Percentiles rank a stretch among this genome's conserved stretches.
These are phyloP conservation scores for Clivina fossor DNA, from an alignment of 2,888 invertebrate genomes.

Conservation along the genomic window DNA sequence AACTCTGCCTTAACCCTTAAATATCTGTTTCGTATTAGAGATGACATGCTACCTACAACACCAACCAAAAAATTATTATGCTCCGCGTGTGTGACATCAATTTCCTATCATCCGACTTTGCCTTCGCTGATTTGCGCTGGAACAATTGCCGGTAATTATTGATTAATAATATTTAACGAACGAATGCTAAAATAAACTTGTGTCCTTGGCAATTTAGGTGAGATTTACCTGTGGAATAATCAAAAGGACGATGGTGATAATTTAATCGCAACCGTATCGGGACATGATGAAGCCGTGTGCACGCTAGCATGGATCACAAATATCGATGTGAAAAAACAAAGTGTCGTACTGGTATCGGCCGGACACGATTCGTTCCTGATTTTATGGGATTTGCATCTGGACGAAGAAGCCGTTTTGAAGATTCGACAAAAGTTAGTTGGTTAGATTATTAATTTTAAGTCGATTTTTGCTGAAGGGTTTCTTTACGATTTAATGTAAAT, in stretches of 20 bases:
- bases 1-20: too few relatives aligned
- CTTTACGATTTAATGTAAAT: too few relatives aligned
- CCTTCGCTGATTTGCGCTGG: conserved; percentile 56
- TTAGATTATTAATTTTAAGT: too few relatives aligned
- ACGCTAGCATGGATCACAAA: conserved; percentile 50
- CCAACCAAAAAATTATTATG: conserved; percentile 47
- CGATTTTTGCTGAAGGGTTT: too few relatives aligned
- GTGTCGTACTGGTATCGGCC: conserved; percentile 46
- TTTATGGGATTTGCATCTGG: conserved; percentile 47
- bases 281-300: conserved; percentile 49
- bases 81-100: conserved; percentile 53
- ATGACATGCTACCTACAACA: conserved; percentile 45
- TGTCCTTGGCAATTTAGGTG: conserved; percentile 39
- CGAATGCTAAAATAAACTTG: background rate
- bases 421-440: conserved; percentile 43
- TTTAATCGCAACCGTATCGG: conserved; percentile 42
- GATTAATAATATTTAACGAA: too few relatives aligned
- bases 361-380: conserved; percentile 49
- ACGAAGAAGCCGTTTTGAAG: conserved; percentile 34
- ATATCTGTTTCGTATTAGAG: conserved; percentile 40
- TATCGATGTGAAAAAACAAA: conserved; percentile 43
- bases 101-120: conserved; percentile 56
- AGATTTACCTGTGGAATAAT: conserved; percentile 48
- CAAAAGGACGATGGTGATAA: conserved; percentile 47
- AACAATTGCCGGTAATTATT: conserved; percentile 49